Conservation (phyloP, 1,140 invertebrate genomes). For the Trachelipus rathkii region DNA sequence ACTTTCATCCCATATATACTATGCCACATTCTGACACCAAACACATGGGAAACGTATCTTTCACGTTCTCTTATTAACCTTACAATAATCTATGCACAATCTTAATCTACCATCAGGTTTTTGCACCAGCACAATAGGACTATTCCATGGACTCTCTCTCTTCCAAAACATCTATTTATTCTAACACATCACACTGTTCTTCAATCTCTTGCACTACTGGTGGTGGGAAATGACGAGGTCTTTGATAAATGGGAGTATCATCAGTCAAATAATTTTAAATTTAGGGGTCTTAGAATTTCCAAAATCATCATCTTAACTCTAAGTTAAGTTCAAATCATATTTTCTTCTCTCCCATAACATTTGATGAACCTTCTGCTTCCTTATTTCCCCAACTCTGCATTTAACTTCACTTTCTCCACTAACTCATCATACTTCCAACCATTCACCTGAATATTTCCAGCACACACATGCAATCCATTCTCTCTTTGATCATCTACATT, state of each 20-base stretch:
- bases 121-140: neutral
- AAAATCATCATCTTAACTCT: neutral
- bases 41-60: constrained; percentile 1
- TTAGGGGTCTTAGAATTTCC: neutral
- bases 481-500: too few species aligned
- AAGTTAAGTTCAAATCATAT: neutral
- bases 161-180: neutral
- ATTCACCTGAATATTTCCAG: too few species aligned
- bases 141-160: neutral
- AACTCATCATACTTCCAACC: too few species aligned
- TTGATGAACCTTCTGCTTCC: too few species aligned
- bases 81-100: too few species aligned
- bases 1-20: neutral
- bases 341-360: too few species aligned
- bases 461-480: too few species aligned
- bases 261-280: constrained; percentile 12
- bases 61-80: too few species aligned
- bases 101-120: neutral
- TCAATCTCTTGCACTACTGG: neutral
- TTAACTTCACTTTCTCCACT: too few species aligned
- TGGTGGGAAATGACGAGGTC: neutral
- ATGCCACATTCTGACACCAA: neutral
- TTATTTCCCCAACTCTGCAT: too few species aligned
- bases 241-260: constrained; percentile 17
- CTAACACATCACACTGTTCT: constrained; percentile 3